These are phyloP conservation scores for Desmodus rotundus DNA, from an alignment of 2,113 vertebrate genomes.

Conservation along the genomic window DNA sequence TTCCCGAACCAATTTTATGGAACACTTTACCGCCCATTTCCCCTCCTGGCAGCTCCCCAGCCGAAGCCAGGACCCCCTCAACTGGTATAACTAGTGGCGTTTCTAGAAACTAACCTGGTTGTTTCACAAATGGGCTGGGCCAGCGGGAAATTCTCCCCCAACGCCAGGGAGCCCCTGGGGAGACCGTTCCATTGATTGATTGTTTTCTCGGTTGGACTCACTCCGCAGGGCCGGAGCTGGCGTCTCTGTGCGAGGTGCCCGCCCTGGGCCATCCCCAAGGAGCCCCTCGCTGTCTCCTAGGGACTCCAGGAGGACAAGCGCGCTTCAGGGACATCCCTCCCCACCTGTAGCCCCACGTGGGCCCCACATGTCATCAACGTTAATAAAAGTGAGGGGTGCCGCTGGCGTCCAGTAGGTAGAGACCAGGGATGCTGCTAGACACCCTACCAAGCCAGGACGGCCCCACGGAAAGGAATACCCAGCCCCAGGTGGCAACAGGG, in stretches of 20 bases:
- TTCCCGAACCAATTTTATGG: background rate
- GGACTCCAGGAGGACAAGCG: background rate
- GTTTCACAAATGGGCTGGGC: background rate
- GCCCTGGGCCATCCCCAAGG: background rate
- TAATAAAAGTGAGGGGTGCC: background rate
- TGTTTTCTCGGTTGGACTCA: fast-evolving
- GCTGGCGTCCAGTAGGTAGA: background rate
- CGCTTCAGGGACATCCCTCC: no score
- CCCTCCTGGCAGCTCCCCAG: background rate
- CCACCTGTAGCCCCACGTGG: fast-evolving
- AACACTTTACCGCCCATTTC: background rate
- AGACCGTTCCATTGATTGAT: fast-evolving
- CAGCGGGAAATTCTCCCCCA: background rate
- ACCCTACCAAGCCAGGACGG: fast-evolving
- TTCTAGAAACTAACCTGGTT: background rate
- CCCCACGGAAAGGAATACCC: fast-evolving
- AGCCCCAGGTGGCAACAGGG: fast-evolving
- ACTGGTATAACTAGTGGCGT: background rate
- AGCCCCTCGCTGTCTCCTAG: fast-evolving
- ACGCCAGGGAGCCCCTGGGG: background rate
- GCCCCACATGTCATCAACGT: background rate
- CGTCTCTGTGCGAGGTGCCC: background rate
- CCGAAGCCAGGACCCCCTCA: background rate
- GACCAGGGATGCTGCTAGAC: background rate
- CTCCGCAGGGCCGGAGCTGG: no score